Percentiles rank a stretch among this genome's conserved stretches.
phyloP scores from a whole-genome alignment of 1,140 invertebrate species.

The Macrostomum lignano region DNA sequence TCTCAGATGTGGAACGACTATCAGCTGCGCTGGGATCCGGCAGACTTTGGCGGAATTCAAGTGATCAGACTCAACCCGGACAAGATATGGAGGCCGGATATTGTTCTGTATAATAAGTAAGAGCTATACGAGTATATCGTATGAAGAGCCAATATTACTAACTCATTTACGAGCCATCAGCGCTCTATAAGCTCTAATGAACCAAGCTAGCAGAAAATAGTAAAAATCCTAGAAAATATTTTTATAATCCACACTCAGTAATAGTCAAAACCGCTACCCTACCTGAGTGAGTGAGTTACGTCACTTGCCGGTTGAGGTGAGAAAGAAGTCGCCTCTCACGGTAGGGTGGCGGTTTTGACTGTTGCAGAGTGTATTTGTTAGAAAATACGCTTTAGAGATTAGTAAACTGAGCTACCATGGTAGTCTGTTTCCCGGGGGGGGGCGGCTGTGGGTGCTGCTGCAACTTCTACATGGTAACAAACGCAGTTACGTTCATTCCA shows the following conservation, averaged over 20 bases:
- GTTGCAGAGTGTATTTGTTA: neutral
- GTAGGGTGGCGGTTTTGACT: neutral
- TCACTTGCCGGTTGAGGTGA: neutral
- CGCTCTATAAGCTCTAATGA: neutral
- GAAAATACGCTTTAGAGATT: neutral
- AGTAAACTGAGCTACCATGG: neutral
- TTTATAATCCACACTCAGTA: neutral
- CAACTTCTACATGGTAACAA: too few relatives aligned
- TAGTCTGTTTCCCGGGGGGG: too few relatives aligned
- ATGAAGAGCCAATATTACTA: too few relatives aligned
- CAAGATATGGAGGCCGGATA: slow-evolving; percentile 77
- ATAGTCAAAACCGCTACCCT: neutral
- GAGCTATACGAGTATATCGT: too few relatives aligned
- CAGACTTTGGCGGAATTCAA: too few relatives aligned
- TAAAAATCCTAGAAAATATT: slow-evolving; percentile 4
- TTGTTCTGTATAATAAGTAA: slow-evolving; percentile 95
- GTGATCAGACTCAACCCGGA: neutral
- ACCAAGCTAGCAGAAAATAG: neutral
- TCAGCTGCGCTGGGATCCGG: too few relatives aligned
- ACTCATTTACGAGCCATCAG: too few relatives aligned
- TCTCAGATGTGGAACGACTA: too few relatives aligned
- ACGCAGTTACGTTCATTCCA: slow-evolving; percentile 3
- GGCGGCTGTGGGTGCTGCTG: too few relatives aligned
- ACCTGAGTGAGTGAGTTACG: neutral
- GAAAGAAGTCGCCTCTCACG: neutral